phyloP scores from a whole-genome alignment of 2,797 vertebrate species.

The Microhierax caerulescens region DNA sequence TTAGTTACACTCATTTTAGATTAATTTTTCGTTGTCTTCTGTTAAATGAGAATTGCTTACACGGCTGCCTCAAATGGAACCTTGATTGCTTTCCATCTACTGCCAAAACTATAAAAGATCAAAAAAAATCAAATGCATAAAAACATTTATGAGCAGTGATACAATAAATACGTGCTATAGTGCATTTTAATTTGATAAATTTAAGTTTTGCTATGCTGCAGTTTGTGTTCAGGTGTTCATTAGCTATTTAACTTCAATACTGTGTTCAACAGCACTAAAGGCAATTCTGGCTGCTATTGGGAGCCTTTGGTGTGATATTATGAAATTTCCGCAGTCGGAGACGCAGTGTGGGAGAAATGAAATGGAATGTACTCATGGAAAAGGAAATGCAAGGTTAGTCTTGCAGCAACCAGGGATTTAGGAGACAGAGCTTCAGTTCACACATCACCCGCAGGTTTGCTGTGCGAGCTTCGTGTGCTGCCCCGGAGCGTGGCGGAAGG shows the following conservation, averaged over 20 bases:
- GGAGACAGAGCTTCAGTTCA: neutral
- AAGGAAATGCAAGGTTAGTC: neutral
- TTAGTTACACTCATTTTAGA: constrained; percentile 58
- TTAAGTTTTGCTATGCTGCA: neutral
- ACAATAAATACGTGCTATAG: neutral
- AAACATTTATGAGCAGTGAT: neutral
- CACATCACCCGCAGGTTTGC: neutral
- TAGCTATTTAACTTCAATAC: neutral
- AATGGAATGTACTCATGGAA: neutral
- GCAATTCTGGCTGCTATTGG: neutral
- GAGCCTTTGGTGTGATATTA: neutral
- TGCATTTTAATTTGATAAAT: constrained; percentile 44
- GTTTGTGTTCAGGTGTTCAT: neutral
- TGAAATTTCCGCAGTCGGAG: neutral
- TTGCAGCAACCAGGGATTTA: neutral
- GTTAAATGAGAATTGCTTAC: constrained; percentile 62
- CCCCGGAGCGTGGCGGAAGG: neutral
- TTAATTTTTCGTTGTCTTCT: constrained; percentile 76
- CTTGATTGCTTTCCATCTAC: constrained; percentile 35
- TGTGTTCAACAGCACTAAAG: constrained; percentile 32
- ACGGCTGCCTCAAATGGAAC: constrained; percentile 37
- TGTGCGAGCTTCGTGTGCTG: neutral
- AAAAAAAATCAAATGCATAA: neutral
- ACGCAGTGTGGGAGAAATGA: neutral
- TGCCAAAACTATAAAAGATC: constrained; percentile 58